A percentile compares a stretch with the other conserved stretches of the same genome.
Evolutionary conservation across 2,113 vertebrate genomes (phyloP).

Genomic region (Lethenteron camtschaticum): DNA sequence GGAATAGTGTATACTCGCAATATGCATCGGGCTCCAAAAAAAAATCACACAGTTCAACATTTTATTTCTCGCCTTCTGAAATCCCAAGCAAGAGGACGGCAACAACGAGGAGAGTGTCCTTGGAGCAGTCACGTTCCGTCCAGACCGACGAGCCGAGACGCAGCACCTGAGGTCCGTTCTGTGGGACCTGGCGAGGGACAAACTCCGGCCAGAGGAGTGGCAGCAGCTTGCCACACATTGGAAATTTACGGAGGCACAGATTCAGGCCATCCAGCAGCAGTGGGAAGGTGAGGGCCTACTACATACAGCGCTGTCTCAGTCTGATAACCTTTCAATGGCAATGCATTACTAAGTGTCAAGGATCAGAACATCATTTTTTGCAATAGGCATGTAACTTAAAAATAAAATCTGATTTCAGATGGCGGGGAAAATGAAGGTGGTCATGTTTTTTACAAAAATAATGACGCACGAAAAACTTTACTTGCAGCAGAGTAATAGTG

Average conservation of each 20-base stretch:
- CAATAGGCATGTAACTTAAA: no score
- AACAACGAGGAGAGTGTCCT: no score
- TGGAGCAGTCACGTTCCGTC: slow-evolving; percentile 34
- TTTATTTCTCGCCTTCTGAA: slow-evolving; percentile 13
- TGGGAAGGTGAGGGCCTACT: slow-evolving; percentile 40
- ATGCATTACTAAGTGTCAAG: no score
- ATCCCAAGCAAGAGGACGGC: slow-evolving; percentile 15
- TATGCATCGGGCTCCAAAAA: background rate
- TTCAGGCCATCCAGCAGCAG: slow-evolving; percentile 52
- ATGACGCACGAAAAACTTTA: no score
- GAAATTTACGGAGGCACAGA: slow-evolving; percentile 49
- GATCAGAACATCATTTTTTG: no score
- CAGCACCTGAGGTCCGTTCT: slow-evolving; percentile 44
- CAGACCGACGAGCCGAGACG: slow-evolving; percentile 42
- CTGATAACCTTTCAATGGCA: no score
- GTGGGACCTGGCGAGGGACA: slow-evolving; percentile 47
- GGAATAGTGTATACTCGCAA: no score
- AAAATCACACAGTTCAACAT: background rate
- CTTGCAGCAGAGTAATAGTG: no score
- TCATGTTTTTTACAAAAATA: no score
- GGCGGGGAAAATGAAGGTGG: no score
- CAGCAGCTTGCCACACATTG: slow-evolving; percentile 48
- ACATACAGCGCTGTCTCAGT: no score
- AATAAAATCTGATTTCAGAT: no score
- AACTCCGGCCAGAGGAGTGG: slow-evolving; percentile 45